phyloP scores from a whole-genome alignment of 2,888 invertebrate species.

The Dolichopus griseipennis region DNA sequence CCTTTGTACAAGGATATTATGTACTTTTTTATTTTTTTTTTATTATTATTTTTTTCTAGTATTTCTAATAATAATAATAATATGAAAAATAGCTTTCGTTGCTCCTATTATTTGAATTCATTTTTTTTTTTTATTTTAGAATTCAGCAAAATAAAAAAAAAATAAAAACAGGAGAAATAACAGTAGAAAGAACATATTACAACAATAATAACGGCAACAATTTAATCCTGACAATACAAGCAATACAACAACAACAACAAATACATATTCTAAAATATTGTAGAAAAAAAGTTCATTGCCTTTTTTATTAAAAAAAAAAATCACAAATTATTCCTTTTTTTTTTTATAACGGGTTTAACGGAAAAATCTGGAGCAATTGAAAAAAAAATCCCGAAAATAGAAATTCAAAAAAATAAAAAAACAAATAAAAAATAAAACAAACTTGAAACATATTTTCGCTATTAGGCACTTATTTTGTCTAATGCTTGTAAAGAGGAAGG shows the following conservation, averaged over 20 bases:
- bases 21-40: background rate
- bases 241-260: background rate
- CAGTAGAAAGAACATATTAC: background rate
- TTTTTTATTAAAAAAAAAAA: background rate
- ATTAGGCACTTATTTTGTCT: background rate
- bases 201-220: background rate
- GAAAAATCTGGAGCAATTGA: too few relatives aligned
- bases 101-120: background rate
- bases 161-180: background rate
- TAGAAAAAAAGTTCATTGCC: background rate
- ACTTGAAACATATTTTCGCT: background rate
- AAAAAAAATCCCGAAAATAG: too few relatives aligned
- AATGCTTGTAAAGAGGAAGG: background rate
- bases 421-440: background rate
- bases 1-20: background rate
- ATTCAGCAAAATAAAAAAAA: background rate
- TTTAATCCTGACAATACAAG: background rate
- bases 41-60: background rate
- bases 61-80: background rate
- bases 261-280: background rate
- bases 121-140: background rate
- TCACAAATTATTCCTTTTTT: too few relatives aligned
- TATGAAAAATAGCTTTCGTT: background rate
- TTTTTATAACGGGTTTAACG: too few relatives aligned
- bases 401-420: background rate